These are phyloP conservation scores for Chloroceryle aenea DNA, from an alignment of 2,113 vertebrate genomes.

Conservation along the genomic window DNA sequence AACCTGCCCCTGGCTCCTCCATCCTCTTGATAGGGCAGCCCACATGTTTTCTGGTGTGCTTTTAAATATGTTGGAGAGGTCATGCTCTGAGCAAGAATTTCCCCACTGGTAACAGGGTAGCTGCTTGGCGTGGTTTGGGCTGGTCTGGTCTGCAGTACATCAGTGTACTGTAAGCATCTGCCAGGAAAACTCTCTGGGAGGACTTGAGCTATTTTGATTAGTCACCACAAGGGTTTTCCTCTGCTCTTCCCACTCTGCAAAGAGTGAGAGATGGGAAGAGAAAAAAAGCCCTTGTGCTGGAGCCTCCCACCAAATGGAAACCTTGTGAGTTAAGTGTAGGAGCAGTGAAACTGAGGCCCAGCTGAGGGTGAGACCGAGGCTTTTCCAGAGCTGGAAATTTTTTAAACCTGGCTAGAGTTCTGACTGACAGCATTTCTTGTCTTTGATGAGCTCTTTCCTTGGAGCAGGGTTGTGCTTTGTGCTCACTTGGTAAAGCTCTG, in stretches of 20 bases:
- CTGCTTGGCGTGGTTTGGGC: background rate
- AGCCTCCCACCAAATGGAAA: fast-evolving
- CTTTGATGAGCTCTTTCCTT: background rate
- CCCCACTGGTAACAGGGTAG: background rate
- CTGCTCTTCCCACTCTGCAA: background rate
- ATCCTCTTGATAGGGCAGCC: background rate
- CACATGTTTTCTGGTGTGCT: background rate
- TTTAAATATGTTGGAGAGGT: background rate
- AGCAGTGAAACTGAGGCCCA: background rate
- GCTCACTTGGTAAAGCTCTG: background rate
- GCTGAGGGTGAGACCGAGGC: background rate
- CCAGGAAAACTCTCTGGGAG: background rate
- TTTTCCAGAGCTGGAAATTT: background rate
- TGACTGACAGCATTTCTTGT: background rate
- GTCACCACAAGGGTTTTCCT: background rate
- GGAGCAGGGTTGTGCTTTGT: background rate
- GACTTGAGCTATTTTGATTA: background rate
- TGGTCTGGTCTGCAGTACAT: background rate
- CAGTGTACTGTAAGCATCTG: fast-evolving
- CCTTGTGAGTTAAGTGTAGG: background rate
- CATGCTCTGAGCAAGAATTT: fast-evolving
- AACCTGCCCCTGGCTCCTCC: background rate
- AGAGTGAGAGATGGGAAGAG: background rate
- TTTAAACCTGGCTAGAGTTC: too few relatives aligned
- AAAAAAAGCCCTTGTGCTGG: background rate